phyloP scores from a whole-genome alignment of 2,113 vertebrate genomes.

The Actenoides hombroni region DNA sequence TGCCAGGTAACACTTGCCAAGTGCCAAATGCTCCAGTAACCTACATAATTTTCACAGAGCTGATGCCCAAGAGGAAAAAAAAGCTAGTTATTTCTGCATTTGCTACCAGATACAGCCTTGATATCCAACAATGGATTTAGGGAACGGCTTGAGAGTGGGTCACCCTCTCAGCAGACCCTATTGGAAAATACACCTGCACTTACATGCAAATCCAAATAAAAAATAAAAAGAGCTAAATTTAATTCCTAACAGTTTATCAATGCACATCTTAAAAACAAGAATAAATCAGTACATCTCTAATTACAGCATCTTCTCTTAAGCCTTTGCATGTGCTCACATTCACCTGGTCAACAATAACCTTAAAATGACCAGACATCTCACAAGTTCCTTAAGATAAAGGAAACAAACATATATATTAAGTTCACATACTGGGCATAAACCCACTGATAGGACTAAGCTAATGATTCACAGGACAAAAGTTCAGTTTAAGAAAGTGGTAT shows the following conservation, averaged over 20 bases:
- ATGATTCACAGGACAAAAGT: neutral
- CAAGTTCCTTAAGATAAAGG: neutral
- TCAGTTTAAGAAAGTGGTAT: neutral
- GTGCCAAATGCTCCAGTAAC: conserved; percentile 16
- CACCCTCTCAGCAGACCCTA: neutral
- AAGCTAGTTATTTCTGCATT: neutral
- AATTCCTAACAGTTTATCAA: neutral
- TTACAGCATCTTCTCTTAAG: neutral
- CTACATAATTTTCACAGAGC: neutral
- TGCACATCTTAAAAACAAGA: neutral
- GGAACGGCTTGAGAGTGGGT: neutral
- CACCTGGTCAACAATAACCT: neutral
- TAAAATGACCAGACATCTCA: neutral
- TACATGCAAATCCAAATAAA: neutral
- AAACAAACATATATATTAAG: neutral
- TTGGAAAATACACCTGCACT: neutral
- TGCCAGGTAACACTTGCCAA: neutral
- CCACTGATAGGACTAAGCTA: neutral
- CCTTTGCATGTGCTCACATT: neutral
- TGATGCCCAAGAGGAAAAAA: neutral
- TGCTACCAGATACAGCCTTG: neutral
- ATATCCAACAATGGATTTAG: neutral
- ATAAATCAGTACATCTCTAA: neutral
- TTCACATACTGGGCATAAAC: neutral
- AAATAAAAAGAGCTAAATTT: neutral